Evolutionary conservation across 2,113 vertebrate genomes (phyloP), one percentile per base, ranked within the genome.

Genomic region (Lamprologus ornatipinnis): DNA sequence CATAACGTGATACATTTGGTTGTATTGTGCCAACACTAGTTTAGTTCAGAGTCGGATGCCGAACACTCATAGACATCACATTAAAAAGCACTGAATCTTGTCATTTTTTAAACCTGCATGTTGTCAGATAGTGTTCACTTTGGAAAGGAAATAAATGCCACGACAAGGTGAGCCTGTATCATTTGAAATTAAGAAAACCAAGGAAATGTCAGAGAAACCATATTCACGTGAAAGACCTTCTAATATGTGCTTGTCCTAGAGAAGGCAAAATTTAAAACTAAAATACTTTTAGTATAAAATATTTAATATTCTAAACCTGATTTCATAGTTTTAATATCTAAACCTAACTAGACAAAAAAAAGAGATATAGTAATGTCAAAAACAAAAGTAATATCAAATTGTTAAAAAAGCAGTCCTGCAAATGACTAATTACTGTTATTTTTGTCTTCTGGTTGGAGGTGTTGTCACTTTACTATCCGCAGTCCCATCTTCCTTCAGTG

Each of bases 101-200:
- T 70, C 1, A 42, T 42, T 4, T 42, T 70, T 23, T 6, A 40
- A 42, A 23, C 37, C 14, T 26, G 2, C 65, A 45, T 23, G 8
- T 17, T 10, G 68, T 17, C 0, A 0, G 68, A 73, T 10, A 26
- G 37, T 45, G 14, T 45, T 73, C 21, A 73, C 8, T 26, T 45
- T 28, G 40, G 23, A 53, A 53, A 0, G 19, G 23, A 75, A 47
- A 47, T 28, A 28, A 17, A 75, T 19, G n/a, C 40, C 9, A 2
- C 0, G 68, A 75, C 14, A 75, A 1, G 6, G 0, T 0, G 9
- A 23, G 40, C 3, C 23, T 47, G 4, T 47, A 75, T 1, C 68
- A 0, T 28, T 75, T 75, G 23, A 15, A 70, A 68, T 37, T n/a
- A 68, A 68, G 11, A 68, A 65, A 68, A 70, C 0, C 37, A 45